Base-by-base conservation (phyloP, 2,888 invertebrate species). In the Darwinula stevensoni region DNA sequence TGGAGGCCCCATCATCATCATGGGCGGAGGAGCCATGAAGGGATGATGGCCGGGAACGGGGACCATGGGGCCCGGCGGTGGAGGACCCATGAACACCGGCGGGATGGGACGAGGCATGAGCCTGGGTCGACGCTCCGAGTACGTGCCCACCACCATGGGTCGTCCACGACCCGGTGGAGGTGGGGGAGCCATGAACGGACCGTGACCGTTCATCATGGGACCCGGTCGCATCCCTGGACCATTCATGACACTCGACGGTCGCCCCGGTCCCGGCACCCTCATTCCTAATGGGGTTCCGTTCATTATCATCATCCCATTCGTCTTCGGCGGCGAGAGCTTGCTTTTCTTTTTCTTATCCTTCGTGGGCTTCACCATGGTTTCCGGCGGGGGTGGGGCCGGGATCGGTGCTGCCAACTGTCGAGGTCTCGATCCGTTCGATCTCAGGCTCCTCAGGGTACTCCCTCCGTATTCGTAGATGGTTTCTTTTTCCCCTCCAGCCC, bases 401-500 rank as follows among this genome's bases (percentile, higher is more conserved):
- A 27, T 27, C 12, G 32, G 32, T 11, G 26, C 27, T 14, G 32
- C 32, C 32, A 32, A 27, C 31, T 32, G 32, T 15, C 32, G 14
- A 13, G 32, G 32, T 30, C 32, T 6, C 22, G 22, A 22, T 5
- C 30, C 30, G n/a, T 33, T 32, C 18, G 45, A 46, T 35, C 45
- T 45, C 31, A 44, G 42, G 31, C 59, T 59, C 30, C 58, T 48
- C 32, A 60, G 44, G 1, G 59, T 59, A 18, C 52, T 54, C 5
- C 48, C 63, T 37, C 75, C 17, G 36, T 32, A 31, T 13, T 37
- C 36, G 32, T 28, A 29, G 28, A 6, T 14, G 28, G 9, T 6
- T 36, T 40, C n/a, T n/a, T n/a, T n/a, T n/a, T n/a, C 43, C 34
- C 45, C 37, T 14, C 75, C 74, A 2, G 73, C 72, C 82, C 84